Base-by-base conservation (phyloP, 2,888 invertebrate genomes). In the Lepidochitona cinerea region DNA sequence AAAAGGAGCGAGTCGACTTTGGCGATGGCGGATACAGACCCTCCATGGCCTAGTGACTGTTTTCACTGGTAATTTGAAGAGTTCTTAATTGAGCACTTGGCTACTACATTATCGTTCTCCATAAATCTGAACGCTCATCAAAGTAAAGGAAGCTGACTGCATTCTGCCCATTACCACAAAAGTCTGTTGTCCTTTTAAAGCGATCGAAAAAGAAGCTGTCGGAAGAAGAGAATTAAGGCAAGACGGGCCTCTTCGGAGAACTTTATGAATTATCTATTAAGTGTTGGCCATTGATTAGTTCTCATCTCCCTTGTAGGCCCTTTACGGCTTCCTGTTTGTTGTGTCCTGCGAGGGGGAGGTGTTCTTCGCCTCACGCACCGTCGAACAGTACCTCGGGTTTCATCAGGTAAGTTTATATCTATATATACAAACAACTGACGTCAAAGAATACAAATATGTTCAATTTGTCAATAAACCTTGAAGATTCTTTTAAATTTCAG, bases 311-410 rank as follows among this genome's bases (percentile, higher is more conserved):
- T 84, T 85, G 26, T 85, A 90, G 98, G 99, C 99, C 81, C 93
- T 99, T 91, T 99, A 99, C 92, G 99, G 99, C 87, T 99, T 99
- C 93, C 94, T 99, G 90, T 95, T 99, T 93, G 98, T 99, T 90
- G 93, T 99, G 82, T 98, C 98, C 83, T 98, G 98, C 92, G 98
- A 99, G 91, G 99, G 99, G 79, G 99, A 99, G 92, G 98, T 99
- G 69, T 99, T 99, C 93, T 99, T 98, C 93, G 98, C 98, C 75
- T 98, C 99, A 79, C 97, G 99, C 93, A 98, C 98, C 92, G 99
- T 99, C 91, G 99, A 99, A 93, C 98, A 97, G 91, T 99, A 98
- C 93, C 94, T 99, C 89, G 99, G 99, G 92, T 99, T 99, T 93
- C 99, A 99, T 93, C 99, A 99, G 95, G 99, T 99, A 93, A 93